phyloP scores from a whole-genome alignment of 2,797 vertebrate genomes.

The Anguilla pacifica region DNA sequence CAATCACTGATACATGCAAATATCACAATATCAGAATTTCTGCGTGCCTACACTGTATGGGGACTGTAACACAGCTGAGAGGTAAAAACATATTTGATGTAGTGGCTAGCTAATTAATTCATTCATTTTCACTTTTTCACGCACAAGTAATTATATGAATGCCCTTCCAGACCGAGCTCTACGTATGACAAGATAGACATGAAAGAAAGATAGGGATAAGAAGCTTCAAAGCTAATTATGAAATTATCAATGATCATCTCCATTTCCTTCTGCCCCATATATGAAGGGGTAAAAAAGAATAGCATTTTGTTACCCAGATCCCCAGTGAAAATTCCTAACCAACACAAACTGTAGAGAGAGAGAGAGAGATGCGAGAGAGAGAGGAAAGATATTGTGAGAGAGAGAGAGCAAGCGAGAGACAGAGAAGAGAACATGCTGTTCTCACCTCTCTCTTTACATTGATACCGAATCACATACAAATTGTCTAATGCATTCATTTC shows the following conservation, averaged over 20 bases:
- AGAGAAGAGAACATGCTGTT: background rate
- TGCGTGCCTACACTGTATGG: background rate
- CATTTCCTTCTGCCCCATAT: background rate
- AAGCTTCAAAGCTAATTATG: background rate
- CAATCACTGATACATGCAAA: background rate
- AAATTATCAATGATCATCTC: background rate
- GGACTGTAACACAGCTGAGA: background rate
- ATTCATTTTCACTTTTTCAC: background rate
- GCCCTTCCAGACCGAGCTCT: background rate
- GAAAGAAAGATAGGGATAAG: background rate
- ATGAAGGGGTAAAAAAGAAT: background rate
- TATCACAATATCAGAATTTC: background rate
- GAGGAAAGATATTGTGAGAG: no score
- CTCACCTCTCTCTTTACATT: background rate
- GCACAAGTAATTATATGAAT: background rate
- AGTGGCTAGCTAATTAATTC: background rate
- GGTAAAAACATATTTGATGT: background rate
- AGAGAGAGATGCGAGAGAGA: background rate
- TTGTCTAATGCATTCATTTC: background rate
- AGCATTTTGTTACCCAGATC: background rate
- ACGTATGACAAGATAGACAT: background rate
- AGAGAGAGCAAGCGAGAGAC: no score
- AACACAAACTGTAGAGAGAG: background rate
- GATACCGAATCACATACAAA: background rate
- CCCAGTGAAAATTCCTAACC: background rate